These are phyloP conservation scores for Trogon surrucura DNA, from an alignment of 2,113 vertebrate species.

Conservation along the genomic window DNA sequence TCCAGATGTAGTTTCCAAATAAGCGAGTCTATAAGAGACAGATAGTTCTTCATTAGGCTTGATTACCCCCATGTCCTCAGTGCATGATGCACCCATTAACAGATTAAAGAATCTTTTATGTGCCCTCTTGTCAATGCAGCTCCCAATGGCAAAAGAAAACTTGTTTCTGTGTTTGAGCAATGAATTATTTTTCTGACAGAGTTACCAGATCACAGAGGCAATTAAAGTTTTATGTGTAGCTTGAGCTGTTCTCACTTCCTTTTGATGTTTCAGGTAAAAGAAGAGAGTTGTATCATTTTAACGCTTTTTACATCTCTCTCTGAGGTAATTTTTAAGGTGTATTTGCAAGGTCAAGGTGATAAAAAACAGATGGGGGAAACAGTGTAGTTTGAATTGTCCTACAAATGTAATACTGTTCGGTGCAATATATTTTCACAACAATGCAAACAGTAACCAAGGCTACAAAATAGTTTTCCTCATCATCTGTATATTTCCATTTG, in stretches of 20 bases:
- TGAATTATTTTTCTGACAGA: not conserved
- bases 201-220: not conserved
- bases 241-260: not conserved
- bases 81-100: not conserved
- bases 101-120: not conserved
- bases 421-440: not conserved
- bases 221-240: not conserved
- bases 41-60: not conserved
- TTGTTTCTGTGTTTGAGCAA: not conserved
- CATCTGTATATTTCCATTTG: not conserved
- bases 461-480: not conserved
- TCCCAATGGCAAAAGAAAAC: not conserved
- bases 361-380: not conserved
- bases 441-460: not conserved
- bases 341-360: not conserved
- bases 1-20: not conserved
- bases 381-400: not conserved
- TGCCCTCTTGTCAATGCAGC: not conserved
- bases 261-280: slow-evolving; percentile 34
- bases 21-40: not conserved
- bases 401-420: not conserved
- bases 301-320: not conserved
- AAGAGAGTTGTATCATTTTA: not conserved
- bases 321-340: not conserved
- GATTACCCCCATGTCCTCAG: not conserved